A percentile compares a stretch with the other conserved stretches of the same genome.
Evolutionary conservation across 2,888 invertebrate genomes (phyloP).

Genomic region (Protula sp.): DNA sequence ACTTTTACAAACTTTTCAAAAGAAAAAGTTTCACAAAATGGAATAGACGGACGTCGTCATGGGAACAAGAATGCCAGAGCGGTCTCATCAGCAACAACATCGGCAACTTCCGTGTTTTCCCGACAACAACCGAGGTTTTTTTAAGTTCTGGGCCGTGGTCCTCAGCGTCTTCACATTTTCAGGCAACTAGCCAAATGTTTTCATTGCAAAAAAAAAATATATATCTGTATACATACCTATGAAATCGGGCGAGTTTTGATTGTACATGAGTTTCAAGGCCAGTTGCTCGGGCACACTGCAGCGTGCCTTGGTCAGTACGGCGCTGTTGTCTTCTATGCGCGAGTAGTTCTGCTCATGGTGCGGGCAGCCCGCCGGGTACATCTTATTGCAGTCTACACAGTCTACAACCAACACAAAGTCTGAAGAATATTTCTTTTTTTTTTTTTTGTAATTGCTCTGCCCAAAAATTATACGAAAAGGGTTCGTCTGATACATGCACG

Average conservation of each 20-base stretch:
- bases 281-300: background rate
- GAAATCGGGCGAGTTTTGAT: background rate
- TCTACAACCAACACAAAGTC: too few relatives aligned
- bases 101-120: too few relatives aligned
- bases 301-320: background rate
- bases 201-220: too few relatives aligned
- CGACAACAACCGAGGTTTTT: too few relatives aligned
- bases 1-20: too few relatives aligned
- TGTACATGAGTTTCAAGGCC: background rate
- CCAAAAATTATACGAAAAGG: background rate
- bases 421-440: background rate
- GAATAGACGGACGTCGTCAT: too few relatives aligned
- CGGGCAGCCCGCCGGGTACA: background rate
- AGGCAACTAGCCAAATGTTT: too few relatives aligned
- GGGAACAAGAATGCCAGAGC: too few relatives aligned
- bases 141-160: too few relatives aligned
- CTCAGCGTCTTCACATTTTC: too few relatives aligned
- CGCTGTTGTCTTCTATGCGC: background rate
- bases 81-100: too few relatives aligned
- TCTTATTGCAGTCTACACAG: constrained; percentile 1
- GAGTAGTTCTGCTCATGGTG: background rate
- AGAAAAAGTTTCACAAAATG: too few relatives aligned
- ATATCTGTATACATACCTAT: background rate
- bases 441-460: background rate
- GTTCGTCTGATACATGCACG: background rate